These are phyloP conservation scores for Delia radicum DNA, from an alignment of 1,140 invertebrate species.

Conservation along the genomic window DNA sequence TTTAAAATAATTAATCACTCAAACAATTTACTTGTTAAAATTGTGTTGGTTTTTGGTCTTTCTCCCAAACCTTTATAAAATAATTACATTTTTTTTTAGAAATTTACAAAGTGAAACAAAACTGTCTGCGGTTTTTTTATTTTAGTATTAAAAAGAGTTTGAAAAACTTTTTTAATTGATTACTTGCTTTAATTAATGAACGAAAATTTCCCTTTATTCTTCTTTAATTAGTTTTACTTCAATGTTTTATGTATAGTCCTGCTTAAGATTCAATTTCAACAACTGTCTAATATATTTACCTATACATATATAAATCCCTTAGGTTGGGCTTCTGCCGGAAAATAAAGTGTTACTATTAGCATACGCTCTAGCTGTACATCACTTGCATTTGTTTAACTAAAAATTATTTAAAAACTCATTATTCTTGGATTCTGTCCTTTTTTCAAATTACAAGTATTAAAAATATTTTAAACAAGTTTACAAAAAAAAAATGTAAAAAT, in stretches of 20 bases:
- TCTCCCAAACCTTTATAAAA: too few relatives aligned
- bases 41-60: too few relatives aligned
- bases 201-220: neutral
- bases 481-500: too few relatives aligned
- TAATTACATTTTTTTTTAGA: too few relatives aligned
- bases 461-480: neutral
- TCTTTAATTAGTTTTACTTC: neutral
- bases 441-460: neutral
- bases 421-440: neutral
- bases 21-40: too few relatives aligned
- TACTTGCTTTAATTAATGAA: conserved; percentile 9
- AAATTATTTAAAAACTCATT: conserved; percentile 18
- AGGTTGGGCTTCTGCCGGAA: neutral
- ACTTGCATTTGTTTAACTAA: neutral
- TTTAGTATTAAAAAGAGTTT: neutral
- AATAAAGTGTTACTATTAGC: neutral
- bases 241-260: neutral
- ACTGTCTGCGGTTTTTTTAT: neutral
- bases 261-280: neutral
- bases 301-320: neutral
- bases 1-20: too few relatives aligned
- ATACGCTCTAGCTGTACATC: neutral
- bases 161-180: neutral
- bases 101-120: neutral
- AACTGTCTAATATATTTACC: neutral